A percentile compares a stretch with the other conserved stretches of the same genome.
phyloP scores from a whole-genome alignment of 35 echinoderm and acorn worm species.

The Stichopus chloronotus region DNA sequence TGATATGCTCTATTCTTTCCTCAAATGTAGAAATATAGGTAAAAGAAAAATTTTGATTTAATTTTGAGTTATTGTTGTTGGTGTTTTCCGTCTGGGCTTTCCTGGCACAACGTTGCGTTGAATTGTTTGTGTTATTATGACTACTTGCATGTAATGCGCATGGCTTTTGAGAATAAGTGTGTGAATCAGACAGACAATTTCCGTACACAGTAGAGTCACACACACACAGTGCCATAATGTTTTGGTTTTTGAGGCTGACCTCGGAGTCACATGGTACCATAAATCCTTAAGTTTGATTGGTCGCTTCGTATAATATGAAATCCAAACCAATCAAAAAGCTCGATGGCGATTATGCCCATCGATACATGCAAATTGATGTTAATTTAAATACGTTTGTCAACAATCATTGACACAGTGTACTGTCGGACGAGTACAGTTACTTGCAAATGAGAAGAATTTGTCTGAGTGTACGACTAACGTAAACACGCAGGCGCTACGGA shows the following conservation, averaged over 20 bases:
- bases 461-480: no score
- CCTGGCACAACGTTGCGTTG: background rate
- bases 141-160: background rate
- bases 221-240: slow-evolving; percentile 29
- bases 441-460: background rate
- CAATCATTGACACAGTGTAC: background rate
- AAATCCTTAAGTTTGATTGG: slow-evolving; percentile 32
- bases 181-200: no score
- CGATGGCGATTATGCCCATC: background rate
- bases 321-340: slow-evolving; percentile 15
- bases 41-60: slow-evolving; percentile 17
- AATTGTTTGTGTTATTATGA: background rate
- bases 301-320: background rate
- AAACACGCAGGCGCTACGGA: no score
- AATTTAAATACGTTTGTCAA: slow-evolving; percentile 64
- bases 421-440: background rate
- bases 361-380: slow-evolving; percentile 53
- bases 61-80: background rate
- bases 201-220: background rate
- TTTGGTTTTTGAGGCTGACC: slow-evolving; percentile 52
- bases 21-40: background rate
- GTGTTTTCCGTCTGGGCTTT: background rate
- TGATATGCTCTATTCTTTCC: slow-evolving; percentile 39
- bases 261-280: slow-evolving; percentile 48
- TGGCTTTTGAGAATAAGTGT: background rate